phyloP scores from a whole-genome alignment of 2,888 invertebrate genomes.

The Meghimatium bilineatum region DNA sequence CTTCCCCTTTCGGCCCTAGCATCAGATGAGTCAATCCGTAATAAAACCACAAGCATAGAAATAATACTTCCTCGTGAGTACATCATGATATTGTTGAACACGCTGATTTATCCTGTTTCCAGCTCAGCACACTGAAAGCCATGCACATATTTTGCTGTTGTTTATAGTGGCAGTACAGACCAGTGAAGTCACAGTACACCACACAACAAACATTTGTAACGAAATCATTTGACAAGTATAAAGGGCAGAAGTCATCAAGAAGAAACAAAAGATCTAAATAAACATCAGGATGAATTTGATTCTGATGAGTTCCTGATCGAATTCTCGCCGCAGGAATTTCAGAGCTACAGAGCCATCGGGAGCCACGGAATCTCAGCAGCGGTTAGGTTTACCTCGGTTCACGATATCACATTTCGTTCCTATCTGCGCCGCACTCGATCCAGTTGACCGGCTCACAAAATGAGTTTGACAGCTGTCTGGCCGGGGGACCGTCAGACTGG shows the following conservation, averaged over 20 bases:
- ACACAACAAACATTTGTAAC: background rate
- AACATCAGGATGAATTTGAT: background rate
- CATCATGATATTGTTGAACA: too few relatives aligned
- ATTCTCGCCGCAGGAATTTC: background rate
- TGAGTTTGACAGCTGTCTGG: conserved; percentile 39
- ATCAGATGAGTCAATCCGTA: too few relatives aligned
- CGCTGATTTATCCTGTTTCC: too few relatives aligned
- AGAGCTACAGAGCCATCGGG: background rate
- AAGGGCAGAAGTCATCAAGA: background rate
- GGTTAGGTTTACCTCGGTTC: background rate
- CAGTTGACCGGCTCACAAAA: conserved; percentile 36
- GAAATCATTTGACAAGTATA: background rate
- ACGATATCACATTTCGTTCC: conserved; percentile 23
- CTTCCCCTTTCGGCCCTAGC: too few relatives aligned
- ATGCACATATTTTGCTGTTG: background rate
- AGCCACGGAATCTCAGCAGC: background rate
- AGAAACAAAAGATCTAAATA: background rate
- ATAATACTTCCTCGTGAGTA: too few relatives aligned
- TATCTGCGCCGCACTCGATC: conserved; percentile 4
- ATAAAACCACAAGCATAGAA: too few relatives aligned
- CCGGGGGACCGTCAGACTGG: background rate
- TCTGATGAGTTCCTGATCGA: background rate
- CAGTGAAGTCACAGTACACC: background rate
- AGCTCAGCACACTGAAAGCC: too few relatives aligned
- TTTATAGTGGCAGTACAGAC: background rate